Percentiles rank a stretch among this genome's conserved stretches.
Conservation (phyloP, 1,140 invertebrate genomes). For the Spodoptera frugiperda region DNA sequence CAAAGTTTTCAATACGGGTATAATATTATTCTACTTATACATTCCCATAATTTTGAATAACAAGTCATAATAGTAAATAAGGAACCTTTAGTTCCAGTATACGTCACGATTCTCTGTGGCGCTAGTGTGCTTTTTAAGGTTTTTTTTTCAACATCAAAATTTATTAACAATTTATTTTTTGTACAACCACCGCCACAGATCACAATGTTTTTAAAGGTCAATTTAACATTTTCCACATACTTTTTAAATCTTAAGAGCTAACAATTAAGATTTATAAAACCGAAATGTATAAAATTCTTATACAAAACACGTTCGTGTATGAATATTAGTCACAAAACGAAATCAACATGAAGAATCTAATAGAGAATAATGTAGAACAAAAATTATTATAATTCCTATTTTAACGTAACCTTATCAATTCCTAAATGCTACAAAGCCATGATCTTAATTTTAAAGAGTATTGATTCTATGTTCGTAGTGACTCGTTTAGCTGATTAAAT, state of each 20-base stretch:
- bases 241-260: slow-evolving; percentile 40
- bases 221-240: slow-evolving; percentile 32
- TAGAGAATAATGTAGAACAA: slow-evolving; percentile 26
- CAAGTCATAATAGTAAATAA: slow-evolving; percentile 31
- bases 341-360: slow-evolving; percentile 36
- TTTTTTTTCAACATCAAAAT: slow-evolving; percentile 10
- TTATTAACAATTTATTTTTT: slow-evolving; percentile 14
- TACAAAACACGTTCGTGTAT: slow-evolving; percentile 2
- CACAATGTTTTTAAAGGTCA: slow-evolving; percentile 10
- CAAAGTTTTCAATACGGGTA: slow-evolving; percentile 25
- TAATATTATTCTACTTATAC: slow-evolving; percentile 20
- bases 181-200: slow-evolving; percentile 19
- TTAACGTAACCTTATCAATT: slow-evolving; percentile 36
- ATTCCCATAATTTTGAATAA: slow-evolving; percentile 38
- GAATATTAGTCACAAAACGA: slow-evolving; percentile 43
- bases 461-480: slow-evolving; percentile 42
- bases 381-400: slow-evolving; percentile 28
- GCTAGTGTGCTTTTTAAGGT: slow-evolving; percentile 7
- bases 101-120: slow-evolving; percentile 31
- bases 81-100: slow-evolving; percentile 5
- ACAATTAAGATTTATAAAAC: slow-evolving; percentile 37
- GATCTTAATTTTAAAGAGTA: slow-evolving; percentile 49
- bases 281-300: slow-evolving; percentile 27
- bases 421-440: slow-evolving; percentile 48
- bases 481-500: slow-evolving; percentile 43